Conservation (phyloP, 1,140 invertebrate genomes). For the Contarinia nasturtii region DNA sequence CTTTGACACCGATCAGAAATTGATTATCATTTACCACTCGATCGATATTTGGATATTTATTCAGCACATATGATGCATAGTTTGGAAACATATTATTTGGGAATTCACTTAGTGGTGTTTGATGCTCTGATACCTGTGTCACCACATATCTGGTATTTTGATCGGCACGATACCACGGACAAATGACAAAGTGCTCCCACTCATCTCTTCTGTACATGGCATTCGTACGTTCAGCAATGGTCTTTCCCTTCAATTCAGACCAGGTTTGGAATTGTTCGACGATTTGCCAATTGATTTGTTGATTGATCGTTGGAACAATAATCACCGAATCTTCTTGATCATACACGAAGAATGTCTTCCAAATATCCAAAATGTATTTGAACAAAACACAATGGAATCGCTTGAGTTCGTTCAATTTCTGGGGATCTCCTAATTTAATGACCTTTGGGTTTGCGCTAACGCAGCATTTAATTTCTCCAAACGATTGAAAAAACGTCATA, state of each 20-base stretch:
- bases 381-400: conserved; percentile 48
- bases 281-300: conserved; percentile 43
- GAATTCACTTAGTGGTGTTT: conserved; percentile 63
- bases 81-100: conserved; percentile 51
- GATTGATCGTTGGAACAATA: conserved; percentile 41
- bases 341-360: conserved; percentile 60
- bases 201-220: conserved; percentile 36
- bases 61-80: conserved; percentile 64
- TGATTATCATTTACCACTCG: conserved; percentile 49
- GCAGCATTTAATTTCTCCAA: conserved; percentile 53
- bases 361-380: conserved; percentile 44
- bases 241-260: conserved; percentile 4
- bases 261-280: conserved; percentile 23
- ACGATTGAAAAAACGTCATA: conserved; percentile 74
- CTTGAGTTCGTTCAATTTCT: conserved; percentile 18
- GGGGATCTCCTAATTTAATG: conserved; percentile 31
- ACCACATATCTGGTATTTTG: conserved; percentile 49
- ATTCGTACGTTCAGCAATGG: conserved; percentile 28
- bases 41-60: conserved; percentile 46
- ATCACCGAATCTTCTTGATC: conserved; percentile 50
- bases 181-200: conserved; percentile 54
- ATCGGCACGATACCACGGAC: conserved; percentile 65
- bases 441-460: conserved; percentile 29
- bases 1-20: conserved; percentile 77
- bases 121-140: conserved; percentile 56